These are phyloP conservation scores for Sialis fuliginosa DNA, from an alignment of 2,888 invertebrate genomes.

Conservation along the genomic window DNA sequence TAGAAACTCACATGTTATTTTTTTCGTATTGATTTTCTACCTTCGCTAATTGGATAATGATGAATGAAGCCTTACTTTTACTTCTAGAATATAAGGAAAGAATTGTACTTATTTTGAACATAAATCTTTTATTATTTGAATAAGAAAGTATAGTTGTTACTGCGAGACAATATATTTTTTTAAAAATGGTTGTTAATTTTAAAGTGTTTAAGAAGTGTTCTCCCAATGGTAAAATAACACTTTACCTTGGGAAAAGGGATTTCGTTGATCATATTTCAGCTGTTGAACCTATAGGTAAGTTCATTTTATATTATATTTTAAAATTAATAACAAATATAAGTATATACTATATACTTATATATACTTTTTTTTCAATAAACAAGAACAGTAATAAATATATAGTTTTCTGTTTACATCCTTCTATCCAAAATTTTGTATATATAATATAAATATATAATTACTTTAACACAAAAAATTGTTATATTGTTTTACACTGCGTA, in stretches of 20 bases:
- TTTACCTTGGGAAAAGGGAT: slow-evolving; percentile 75
- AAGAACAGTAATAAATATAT: neutral
- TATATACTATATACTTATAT: too few species aligned
- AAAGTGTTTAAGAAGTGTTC: slow-evolving; percentile 84
- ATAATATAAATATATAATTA: too few species aligned
- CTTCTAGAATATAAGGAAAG: neutral
- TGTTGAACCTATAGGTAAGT: slow-evolving; percentile 69
- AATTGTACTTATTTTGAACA: neutral
- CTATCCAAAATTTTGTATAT: too few species aligned
- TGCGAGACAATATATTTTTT: neutral
- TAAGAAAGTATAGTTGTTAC: neutral
- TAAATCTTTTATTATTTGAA: neutral
- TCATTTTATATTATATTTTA: slow-evolving; percentile 2
- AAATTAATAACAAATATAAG: too few species aligned
- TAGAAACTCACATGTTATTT: neutral
- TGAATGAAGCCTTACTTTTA: neutral
- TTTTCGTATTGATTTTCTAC: neutral
- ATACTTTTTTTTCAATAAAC: neutral
- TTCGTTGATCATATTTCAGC: slow-evolving; percentile 75
- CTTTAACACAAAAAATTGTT: too few species aligned
- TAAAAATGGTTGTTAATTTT: slow-evolving; percentile 72
- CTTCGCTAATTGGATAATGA: neutral
- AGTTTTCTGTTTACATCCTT: neutral
- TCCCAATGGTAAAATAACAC: slow-evolving; percentile 70
- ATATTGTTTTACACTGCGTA: too few species aligned